phyloP scores from a whole-genome alignment of 2,797 vertebrate species.

The Malurus splendens region DNA sequence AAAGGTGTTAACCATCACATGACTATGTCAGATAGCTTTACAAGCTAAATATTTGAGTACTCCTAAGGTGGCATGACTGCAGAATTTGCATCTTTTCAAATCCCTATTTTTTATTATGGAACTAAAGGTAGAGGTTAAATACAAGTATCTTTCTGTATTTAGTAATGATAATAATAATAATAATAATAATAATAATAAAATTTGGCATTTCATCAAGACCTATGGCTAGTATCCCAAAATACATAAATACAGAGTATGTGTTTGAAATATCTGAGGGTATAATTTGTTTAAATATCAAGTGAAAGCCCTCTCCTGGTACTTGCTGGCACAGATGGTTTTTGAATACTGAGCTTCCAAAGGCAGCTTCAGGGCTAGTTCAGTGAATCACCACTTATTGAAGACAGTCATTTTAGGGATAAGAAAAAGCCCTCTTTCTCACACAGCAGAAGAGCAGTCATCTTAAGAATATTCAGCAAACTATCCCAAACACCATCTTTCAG shows the following conservation, averaged over 20 bases:
- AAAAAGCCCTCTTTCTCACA: slow-evolving; percentile 11
- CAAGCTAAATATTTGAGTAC: background rate
- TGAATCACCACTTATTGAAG: slow-evolving; percentile 49
- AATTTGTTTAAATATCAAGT: slow-evolving; percentile 53
- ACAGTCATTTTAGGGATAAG: slow-evolving; percentile 41
- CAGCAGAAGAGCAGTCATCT: background rate
- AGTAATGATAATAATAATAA: background rate
- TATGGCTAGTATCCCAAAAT: slow-evolving; percentile 37
- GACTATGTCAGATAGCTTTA: background rate
- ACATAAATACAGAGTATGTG: slow-evolving; percentile 36
- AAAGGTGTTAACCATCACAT: background rate
- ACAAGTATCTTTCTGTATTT: background rate
- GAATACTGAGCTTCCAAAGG: slow-evolving; percentile 57
- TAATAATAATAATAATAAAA: background rate
- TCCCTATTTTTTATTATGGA: background rate
- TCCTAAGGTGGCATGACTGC: background rate
- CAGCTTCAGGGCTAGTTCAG: slow-evolving; percentile 58
- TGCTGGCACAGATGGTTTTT: slow-evolving; percentile 65
- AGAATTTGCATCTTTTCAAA: background rate
- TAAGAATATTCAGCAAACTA: background rate
- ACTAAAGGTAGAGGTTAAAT: background rate
- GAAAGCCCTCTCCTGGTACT: slow-evolving; percentile 60
- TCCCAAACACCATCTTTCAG: background rate
- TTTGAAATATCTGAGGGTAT: slow-evolving; percentile 55
- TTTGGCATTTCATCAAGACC: slow-evolving; percentile 25